Evolutionary conservation across 2,888 invertebrate species (phyloP), one percentile per base, ranked within the genome.

Genomic region (Pyrocoelia pectoralis): DNA sequence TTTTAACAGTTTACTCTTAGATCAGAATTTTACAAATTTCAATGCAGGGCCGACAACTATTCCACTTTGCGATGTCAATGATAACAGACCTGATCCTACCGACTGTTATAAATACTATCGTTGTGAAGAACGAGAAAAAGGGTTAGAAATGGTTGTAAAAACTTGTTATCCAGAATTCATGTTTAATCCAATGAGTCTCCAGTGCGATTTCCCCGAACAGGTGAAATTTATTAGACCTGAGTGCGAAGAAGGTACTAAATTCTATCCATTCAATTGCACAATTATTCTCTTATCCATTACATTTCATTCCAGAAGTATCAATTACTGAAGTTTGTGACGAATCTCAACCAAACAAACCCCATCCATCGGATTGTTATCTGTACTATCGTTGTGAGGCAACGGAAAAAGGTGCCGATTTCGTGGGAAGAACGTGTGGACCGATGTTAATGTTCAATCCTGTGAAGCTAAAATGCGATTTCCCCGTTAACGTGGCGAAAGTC

Each of bases 401-500:
- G 10, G 46, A 1, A 18, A 6, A 46, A 1, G 46, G 17, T 1
- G 18, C 6, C 17, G 46, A 17, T 2, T 18, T 46, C 3, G 10
- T 15, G 2, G 43, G 43, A 1, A 13, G 43, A 13, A 43, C 43
- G 6, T 43, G 43, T 14, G 43, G 43, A 14, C 14, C 43, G 12
- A 43, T 43, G 43, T 13, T 43, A 43, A 43, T 43, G 43, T 43
- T 43, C 43, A 43, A 43, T 15, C 15, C 43, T 12, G 13, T 15
- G 8, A 43, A 43, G 8, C 43, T 43, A 43, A 43, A 43, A 43
- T 43, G 43, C 43, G 43, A 43, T 14, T 43, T 43, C 13, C 43
- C 43, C 2, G 13, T 6, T 2, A 43, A 43, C 12, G 43, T 43
- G 1, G 43, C 8, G 8, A 43, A 43, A 15, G 15, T 43, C 8